Evolutionary conservation across 2,888 invertebrate genomes (phyloP).

Genomic region (Chrysomela aeneicollis): DNA sequence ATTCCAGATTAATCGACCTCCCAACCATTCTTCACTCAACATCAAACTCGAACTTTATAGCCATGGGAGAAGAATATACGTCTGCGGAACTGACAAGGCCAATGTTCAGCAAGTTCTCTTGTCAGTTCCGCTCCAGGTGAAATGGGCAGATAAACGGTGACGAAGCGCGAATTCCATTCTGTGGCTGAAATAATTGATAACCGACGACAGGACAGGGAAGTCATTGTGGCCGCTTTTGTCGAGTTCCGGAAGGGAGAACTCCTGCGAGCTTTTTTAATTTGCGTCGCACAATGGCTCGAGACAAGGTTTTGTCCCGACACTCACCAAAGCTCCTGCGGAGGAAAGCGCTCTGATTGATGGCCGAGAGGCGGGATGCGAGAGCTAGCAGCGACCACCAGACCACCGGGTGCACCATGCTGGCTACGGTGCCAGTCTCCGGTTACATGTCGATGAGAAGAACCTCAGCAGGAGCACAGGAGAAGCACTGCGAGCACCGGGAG

Average conservation of each 20-base stretch:
- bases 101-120: constrained; percentile 10
- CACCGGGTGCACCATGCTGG: constrained; percentile 46
- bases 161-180: not conserved
- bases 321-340: constrained; percentile 50
- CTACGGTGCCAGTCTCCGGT: constrained; percentile 5
- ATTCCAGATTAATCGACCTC: too few relatives aligned
- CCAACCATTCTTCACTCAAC: too few relatives aligned
- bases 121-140: not conserved
- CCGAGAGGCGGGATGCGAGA: constrained; percentile 41
- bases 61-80: too few relatives aligned
- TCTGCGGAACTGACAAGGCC: constrained; percentile 17
- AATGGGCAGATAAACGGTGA: not conserved
- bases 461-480: constrained; percentile 14
- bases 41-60: too few relatives aligned
- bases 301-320: too few relatives aligned
- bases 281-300: not conserved
- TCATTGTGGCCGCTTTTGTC: not conserved
- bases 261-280: not conserved
- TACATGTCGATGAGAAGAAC: constrained; percentile 23
- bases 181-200: constrained; percentile 2
- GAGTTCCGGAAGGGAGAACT: not conserved
- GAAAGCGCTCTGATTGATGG: constrained; percentile 28
- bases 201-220: not conserved
- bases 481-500: constrained; percentile 26
- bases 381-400: constrained; percentile 36